A percentile compares a stretch with the other conserved stretches of the same genome.
phyloP scores from a whole-genome alignment of 2,113 vertebrate genomes.

The Corvus hawaiiensis region DNA sequence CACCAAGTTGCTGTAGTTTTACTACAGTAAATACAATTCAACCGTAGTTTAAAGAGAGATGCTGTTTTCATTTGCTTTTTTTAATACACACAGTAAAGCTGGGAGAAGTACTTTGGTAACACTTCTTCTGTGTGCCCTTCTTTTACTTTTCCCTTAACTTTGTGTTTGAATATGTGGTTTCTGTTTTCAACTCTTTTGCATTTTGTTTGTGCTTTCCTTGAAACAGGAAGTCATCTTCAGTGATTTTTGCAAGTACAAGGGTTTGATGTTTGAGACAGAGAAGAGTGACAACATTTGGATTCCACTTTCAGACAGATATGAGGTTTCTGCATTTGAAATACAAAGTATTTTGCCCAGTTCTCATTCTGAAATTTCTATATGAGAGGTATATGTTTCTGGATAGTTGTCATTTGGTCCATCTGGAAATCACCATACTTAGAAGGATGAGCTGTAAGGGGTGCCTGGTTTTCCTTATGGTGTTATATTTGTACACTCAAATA shows the following conservation, averaged over 20 bases:
- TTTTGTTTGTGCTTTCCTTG: not conserved
- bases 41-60: slow-evolving; percentile 7
- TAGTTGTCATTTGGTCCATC: not conserved
- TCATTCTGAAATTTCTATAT: not conserved
- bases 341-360: not conserved
- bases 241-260: not conserved
- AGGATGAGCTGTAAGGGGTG: not conserved
- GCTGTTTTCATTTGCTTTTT: not conserved
- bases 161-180: not conserved
- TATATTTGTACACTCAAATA: not conserved
- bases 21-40: slow-evolving; percentile 41
- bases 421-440: not conserved
- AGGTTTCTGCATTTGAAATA: not conserved
- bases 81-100: not conserved
- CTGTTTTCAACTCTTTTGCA: not conserved
- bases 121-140: not conserved
- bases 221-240: not conserved
- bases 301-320: not conserved
- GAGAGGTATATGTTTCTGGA: not conserved
- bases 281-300: not conserved
- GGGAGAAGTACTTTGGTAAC: not conserved
- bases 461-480: not conserved
- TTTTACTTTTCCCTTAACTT: not conserved
- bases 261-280: not conserved
- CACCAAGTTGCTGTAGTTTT: slow-evolving; percentile 60